These are phyloP conservation scores for Galeruca laticollis DNA, from an alignment of 2,888 invertebrate genomes.

Conservation along the genomic window DNA sequence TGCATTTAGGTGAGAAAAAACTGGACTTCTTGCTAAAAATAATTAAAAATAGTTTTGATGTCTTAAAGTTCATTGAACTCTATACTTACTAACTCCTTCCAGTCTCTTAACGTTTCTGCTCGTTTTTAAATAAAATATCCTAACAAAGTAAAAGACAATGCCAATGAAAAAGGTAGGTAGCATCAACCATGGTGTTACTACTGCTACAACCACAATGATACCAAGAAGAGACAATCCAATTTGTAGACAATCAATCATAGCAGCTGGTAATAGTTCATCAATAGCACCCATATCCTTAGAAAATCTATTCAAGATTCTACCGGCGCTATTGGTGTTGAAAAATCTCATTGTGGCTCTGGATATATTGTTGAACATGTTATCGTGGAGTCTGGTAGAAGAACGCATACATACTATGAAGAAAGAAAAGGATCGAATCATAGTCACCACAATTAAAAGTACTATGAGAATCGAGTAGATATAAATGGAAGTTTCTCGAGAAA, in stretches of 20 bases:
- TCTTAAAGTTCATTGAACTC: neutral
- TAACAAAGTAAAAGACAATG: conserved; percentile 73
- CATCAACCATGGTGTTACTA: conserved; percentile 78
- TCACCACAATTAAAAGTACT: conserved; percentile 64
- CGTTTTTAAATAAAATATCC: conserved; percentile 79
- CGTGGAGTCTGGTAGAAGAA: conserved; percentile 71
- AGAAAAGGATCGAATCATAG: conserved; percentile 66
- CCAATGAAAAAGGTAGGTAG: conserved; percentile 76
- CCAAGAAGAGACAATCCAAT: conserved; percentile 76
- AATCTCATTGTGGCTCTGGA: conserved; percentile 75
- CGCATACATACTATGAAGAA: conserved; percentile 71
- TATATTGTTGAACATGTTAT: conserved; percentile 68
- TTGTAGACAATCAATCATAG: conserved; percentile 68
- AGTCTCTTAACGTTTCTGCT: conserved; percentile 80
- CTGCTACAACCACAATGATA: conserved; percentile 78
- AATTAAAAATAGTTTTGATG: conserved; percentile 12
- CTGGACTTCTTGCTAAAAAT: conserved; percentile 87
- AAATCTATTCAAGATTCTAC: conserved; percentile 76
- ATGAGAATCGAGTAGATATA: conserved; percentile 66
- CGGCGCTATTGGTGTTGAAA: conserved; percentile 76
- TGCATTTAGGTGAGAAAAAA: conserved; percentile 93
- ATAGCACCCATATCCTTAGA: conserved; percentile 77
- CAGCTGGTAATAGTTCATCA: conserved; percentile 69
- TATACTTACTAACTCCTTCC: conserved; percentile 76
- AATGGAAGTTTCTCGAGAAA: conserved; percentile 60